These are phyloP conservation scores for Idaea straminata DNA, from an alignment of 2,888 invertebrate species.

Conservation along the genomic window DNA sequence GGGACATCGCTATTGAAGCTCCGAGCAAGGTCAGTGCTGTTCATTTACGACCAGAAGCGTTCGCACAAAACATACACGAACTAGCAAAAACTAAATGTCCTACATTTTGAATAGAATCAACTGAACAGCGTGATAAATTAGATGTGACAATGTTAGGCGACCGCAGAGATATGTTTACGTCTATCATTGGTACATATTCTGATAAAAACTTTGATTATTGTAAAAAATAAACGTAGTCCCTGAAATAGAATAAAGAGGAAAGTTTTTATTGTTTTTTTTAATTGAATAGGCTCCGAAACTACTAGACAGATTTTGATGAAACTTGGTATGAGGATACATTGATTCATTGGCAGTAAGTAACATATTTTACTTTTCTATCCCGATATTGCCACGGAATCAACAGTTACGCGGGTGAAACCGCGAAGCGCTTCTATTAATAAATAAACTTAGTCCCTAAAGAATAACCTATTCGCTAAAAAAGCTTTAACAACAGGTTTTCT, in stretches of 20 bases:
- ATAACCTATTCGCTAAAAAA: too few species aligned
- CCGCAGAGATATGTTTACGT: not conserved
- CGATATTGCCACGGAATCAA: too few species aligned
- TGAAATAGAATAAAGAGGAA: not conserved
- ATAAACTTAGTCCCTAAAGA: too few species aligned
- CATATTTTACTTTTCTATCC: too few species aligned
- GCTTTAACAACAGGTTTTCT: too few species aligned
- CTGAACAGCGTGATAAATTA: slow-evolving; percentile 1
- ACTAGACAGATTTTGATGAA: too few species aligned
- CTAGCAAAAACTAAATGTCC: not conserved
- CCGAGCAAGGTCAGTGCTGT: slow-evolving; percentile 40
- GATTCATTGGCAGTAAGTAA: too few species aligned
- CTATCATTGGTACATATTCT: not conserved
- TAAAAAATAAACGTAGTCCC: not conserved
- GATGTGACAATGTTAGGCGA: not conserved
- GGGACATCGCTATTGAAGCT: slow-evolving; percentile 40
- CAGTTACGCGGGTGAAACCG: too few species aligned
- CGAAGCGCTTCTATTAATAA: too few species aligned
- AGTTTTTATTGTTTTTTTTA: not conserved
- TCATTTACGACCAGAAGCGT: slow-evolving; percentile 26
- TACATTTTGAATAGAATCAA: not conserved
- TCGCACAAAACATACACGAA: slow-evolving; percentile 11
- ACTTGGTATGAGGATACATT: too few species aligned
- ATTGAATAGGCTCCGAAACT: too few species aligned
- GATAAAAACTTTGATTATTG: not conserved